Conservation (phyloP, 2,888 invertebrate species). For the Latrodectus hesperus region DNA sequence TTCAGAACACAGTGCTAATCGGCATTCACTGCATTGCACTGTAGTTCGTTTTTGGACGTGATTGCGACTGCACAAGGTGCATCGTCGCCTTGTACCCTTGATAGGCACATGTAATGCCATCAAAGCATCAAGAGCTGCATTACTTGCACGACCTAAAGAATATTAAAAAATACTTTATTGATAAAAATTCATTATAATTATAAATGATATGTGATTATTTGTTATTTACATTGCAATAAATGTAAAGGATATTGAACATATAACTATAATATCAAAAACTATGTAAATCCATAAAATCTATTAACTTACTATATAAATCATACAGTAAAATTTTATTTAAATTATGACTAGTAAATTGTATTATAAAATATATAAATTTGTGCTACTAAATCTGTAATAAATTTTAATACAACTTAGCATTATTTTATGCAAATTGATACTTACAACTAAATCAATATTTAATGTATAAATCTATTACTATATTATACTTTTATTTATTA, state of each 20-base stretch:
- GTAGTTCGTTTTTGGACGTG: conserved; percentile 64
- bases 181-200: no score
- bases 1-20: conserved; percentile 62
- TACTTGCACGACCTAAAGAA: background rate
- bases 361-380: no score
- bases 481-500: conserved; percentile 17
- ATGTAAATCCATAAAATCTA: background rate
- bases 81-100: conserved; percentile 58
- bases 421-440: background rate
- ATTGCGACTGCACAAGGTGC: conserved; percentile 63
- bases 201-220: background rate
- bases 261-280: no score
- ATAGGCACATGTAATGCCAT: conserved; percentile 64
- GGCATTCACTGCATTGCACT: conserved; percentile 60
- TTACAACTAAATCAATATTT: background rate
- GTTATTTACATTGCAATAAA: conserved; percentile 8
- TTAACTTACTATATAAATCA: background rate
- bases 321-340: background rate
- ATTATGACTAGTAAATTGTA: no score
- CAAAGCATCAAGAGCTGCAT: background rate
- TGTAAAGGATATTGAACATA: background rate
- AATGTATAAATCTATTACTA: no score
- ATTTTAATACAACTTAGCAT: no score
- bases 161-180: background rate
- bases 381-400: no score